Base-by-base conservation (phyloP, 2,888 invertebrate genomes). In the Phyllotreta cruciferae region DNA sequence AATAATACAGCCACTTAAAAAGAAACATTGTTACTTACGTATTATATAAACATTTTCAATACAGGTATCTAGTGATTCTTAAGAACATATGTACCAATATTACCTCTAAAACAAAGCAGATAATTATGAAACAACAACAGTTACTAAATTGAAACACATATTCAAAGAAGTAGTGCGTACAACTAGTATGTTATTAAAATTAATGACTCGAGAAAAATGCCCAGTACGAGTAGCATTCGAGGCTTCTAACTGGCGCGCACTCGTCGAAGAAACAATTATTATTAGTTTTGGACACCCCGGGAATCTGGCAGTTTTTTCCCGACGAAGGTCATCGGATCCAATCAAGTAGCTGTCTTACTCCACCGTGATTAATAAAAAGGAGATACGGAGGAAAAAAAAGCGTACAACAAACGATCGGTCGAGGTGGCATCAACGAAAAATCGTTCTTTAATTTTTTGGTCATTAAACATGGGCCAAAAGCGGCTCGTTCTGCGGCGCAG, bases 151-250 rank as follows among this genome's bases (percentile, higher is more conserved):
- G 24, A 53, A 53, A 39, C 53, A 50, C 37, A 24, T 34, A 24
- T n/a, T 56, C 42, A 9, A n/a, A 52, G 36, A 10, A 47, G 38
- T 42, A 24, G 14, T 35, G 45, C 13, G 37, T 58, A 42, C 14
- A 41, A 53, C 24, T 24, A 39, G 53, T 53, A 37, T 41, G 35
- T 49, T 73, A 75, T 74, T 71, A 74, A 76, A 74, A 76, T 76
- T 76, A 75, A 77, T 77, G 75, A 74, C 69, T 64, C 45, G 64
- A 66, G 69, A 74, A 71, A 74, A 72, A 70, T 67, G 70, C 77
- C 47, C 77, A 77, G 77, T 77, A 70, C 76, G 77, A 76, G 76
- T 77, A 77, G 77, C 76, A 56, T 68, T 64, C 66, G 66, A 68
- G 67, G 68, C 68, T 68, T 70, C 70, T 64, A 62, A 60, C 56